Evolutionary conservation across 1,140 invertebrate species (phyloP).

Genomic region (Panagrolaimus sp.): DNA sequence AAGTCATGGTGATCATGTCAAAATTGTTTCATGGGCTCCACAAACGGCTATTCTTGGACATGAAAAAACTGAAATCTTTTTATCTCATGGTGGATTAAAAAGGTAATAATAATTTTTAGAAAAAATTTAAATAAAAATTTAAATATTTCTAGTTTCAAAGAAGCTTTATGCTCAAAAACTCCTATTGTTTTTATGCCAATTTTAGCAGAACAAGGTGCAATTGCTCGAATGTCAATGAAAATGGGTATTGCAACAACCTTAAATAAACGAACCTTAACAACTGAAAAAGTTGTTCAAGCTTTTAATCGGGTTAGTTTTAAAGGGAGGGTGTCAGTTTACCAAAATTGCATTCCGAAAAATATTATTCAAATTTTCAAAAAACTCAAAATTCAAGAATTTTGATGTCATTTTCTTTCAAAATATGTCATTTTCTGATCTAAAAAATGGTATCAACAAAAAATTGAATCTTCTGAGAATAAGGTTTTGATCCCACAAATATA

Average conservation of each 20-base stretch:
- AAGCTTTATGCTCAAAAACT: constrained; percentile 15
- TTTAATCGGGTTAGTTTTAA: too few species aligned
- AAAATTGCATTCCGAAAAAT: too few species aligned
- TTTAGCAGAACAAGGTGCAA: constrained; percentile 9
- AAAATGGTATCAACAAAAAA: too few species aligned
- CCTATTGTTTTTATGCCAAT: constrained; percentile 20
- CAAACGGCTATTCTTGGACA: constrained; percentile 17
- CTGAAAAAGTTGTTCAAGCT: too few species aligned
- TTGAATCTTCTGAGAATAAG: too few species aligned
- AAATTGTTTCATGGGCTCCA: constrained; percentile 15
- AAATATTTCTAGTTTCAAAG: constrained; percentile 1
- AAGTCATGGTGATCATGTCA: constrained; percentile 7
- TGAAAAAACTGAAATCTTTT: constrained; percentile 12
- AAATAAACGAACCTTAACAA: constrained; percentile 14
- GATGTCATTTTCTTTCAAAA: too few species aligned
- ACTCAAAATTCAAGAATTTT: too few species aligned
- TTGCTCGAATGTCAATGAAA: background rate
- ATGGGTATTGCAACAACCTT: constrained; percentile 12
- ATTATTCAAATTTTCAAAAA: too few species aligned
- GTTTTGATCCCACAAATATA: too few species aligned
- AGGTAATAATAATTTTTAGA: constrained; percentile 12
- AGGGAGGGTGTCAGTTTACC: too few species aligned
- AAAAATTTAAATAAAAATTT: constrained; percentile 9
- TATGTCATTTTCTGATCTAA: too few species aligned
- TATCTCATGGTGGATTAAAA: constrained; percentile 24